Base-by-base conservation (phyloP, 2,888 invertebrate genomes). In the Griposia aprilina region DNA sequence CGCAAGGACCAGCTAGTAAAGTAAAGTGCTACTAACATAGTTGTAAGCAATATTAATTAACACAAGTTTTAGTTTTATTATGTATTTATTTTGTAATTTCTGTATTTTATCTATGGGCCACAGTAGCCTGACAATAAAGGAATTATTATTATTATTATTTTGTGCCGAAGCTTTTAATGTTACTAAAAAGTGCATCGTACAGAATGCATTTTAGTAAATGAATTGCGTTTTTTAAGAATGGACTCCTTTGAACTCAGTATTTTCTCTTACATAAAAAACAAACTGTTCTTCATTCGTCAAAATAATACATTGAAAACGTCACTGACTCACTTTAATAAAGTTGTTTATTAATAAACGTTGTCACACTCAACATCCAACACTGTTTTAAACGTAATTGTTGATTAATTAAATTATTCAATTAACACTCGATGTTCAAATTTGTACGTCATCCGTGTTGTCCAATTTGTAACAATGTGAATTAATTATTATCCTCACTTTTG, bases 381-480 rank as follows among this genome's bases (percentile, higher is more conserved):
- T 55, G 45, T 48, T 55, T 6, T 36, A 41, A 75, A 57, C 13
- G 10, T 63, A 26, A 55, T 26, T 52, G n/a, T 36, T 50, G 20
- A 59, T 57, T 52, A 48, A 69, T 68, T 55, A 0, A 36, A 60
- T 79, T 13, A 48, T 45, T 68, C 63, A 68, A 63, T 75, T 45
- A 59, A 60, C 59, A 52, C 52, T 57, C 48, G 48, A 69, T 63
- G 41, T 55, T 13, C n/a, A 20, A 59, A 69, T 52, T 69, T 48
- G 52, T 36, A 45, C 45, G 45, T 52, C 26, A 45, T 45, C 8
- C 69, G 23, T 78, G 30, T n/a, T 17, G 30, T 55, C 11, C 80
- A 80, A 70, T 70, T 80, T 71, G 62, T 55, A 26, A 62, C 45
- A 30, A 30, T 23, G 23, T 59, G 41, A 17, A 60, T 30, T 30